Percentiles rank a stretch among this genome's conserved stretches.
Conservation (phyloP, 92 coral and sea anemone genomes). For the Phenganax subtilis region DNA sequence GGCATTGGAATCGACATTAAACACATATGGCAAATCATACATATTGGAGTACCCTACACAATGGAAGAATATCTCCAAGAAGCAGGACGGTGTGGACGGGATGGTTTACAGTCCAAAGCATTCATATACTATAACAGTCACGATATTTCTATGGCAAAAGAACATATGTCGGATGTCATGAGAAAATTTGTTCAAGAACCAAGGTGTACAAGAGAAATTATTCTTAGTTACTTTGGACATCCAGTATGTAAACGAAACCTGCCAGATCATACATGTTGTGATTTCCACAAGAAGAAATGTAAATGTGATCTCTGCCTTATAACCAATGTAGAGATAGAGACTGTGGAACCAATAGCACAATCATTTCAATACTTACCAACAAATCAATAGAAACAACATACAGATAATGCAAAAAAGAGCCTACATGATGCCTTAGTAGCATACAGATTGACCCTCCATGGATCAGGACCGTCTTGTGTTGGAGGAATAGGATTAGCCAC, state of each 20-base stretch:
- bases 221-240: slow-evolving; percentile 49
- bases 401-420: neutral
- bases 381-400: neutral
- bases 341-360: neutral
- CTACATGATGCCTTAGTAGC: neutral
- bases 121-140: slow-evolving; percentile 44
- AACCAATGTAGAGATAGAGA: neutral
- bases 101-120: slow-evolving; percentile 50
- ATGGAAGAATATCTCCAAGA: slow-evolving; percentile 62
- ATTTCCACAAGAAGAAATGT: slow-evolving; percentile 27
- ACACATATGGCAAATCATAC: slow-evolving; percentile 50
- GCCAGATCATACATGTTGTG: slow-evolving; percentile 56
- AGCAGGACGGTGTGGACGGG: slow-evolving; percentile 59
- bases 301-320: neutral
- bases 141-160: slow-evolving; percentile 49
- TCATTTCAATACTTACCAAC: neutral
- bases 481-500: slow-evolving; percentile 12
- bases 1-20: slow-evolving; percentile 55
- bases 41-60: slow-evolving; percentile 56
- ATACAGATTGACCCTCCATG: neutral
- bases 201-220: slow-evolving; percentile 51
- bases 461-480: slow-evolving; percentile 11
- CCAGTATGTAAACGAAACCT: slow-evolving; percentile 17
- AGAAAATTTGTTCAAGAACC: slow-evolving; percentile 19
- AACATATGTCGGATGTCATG: slow-evolving; percentile 38